phyloP scores from a whole-genome alignment of 2,888 invertebrate genomes.

The Leuctra nigra region DNA sequence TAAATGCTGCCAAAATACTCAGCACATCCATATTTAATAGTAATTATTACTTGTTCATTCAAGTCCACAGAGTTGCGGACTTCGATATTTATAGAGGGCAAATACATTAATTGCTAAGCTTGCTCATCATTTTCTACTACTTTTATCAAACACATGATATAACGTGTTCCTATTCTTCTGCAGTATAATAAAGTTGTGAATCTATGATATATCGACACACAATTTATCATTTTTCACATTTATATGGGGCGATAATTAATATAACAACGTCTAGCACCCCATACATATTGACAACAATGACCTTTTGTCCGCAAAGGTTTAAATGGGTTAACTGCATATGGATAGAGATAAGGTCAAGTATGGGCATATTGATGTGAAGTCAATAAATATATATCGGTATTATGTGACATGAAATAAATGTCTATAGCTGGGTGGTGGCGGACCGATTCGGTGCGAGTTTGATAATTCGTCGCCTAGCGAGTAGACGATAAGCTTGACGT shows the following conservation, averaged over 20 bases:
- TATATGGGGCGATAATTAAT: slow-evolving; percentile 12
- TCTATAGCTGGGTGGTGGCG: not conserved
- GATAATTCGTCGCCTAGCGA: slow-evolving; percentile 6
- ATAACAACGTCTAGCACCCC: not conserved
- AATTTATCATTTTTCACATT: slow-evolving; percentile 16
- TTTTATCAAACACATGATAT: too few species aligned
- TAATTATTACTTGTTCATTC: too few species aligned
- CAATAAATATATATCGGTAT: slow-evolving; percentile 20
- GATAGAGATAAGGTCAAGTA: slow-evolving; percentile 21
- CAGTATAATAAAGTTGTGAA: too few species aligned
- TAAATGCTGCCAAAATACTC: too few species aligned
- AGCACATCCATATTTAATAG: too few species aligned
- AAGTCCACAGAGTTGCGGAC: too few species aligned
- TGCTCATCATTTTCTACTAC: too few species aligned
- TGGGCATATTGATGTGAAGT: slow-evolving; percentile 6
- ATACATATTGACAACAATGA: slow-evolving; percentile 1
- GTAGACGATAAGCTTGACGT: too few species aligned
- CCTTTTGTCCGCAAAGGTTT: slow-evolving; percentile 13
- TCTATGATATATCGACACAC: too few species aligned
- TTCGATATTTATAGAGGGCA: too few species aligned
- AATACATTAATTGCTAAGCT: too few species aligned
- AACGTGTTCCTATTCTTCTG: too few species aligned
- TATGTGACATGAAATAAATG: slow-evolving; percentile 9
- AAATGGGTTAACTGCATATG: slow-evolving; percentile 18
- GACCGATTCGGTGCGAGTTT: not conserved